Evolutionary conservation across 53 echinoderm and acorn worm genomes (phyloP), one percentile per base, ranked within the genome.

Genomic region (Mesocentrotus franciscanus): DNA sequence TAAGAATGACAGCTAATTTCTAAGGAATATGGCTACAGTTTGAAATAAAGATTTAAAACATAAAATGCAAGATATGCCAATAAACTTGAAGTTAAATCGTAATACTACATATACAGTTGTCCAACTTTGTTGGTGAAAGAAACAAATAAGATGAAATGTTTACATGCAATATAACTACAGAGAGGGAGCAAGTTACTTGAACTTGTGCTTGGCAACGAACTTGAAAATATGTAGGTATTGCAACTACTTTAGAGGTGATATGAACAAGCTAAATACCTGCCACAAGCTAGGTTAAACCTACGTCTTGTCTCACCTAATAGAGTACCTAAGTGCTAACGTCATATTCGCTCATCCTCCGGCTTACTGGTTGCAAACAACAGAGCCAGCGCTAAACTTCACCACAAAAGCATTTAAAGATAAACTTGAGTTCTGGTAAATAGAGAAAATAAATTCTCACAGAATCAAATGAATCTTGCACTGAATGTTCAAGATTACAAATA

Each of bases 141-240:
- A 29, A 76, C 10, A 34, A 78, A 78, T 4, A 66, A 66, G 2
- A 30, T 34, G 16, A 66, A 18, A 22, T 66, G 22, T 7, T 18
- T 2, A 66, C 66, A 66, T 33, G 20, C 68, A 26, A 20, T 66
- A 66, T 18, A 66, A 66, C 22, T 1, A 78, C 0, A 4, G 9
- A 9, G 34, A 33, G 32, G 55, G 49, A 84, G 84, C 49, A 49
- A 55, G 8, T 42, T 18, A 84, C 7, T 13, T 49, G 49, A 84
- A 84, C 84, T 84, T 49, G 8, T 2, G 84, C 12, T 74, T 55
- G 84, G 84, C 84, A 84, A 84, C 55, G 84, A 42, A 84, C 84
- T 16, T 8, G 7, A 55, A 84, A 9, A 84, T 30, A 74, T 14
- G 30, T 3, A 74, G 32, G 32, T 74, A 74, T 74, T 74, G 74